Percentiles rank a stretch among this genome's conserved stretches.
Evolutionary conservation across 2,888 invertebrate species (phyloP).

Genomic region (Tetanocera ferruginea): DNA sequence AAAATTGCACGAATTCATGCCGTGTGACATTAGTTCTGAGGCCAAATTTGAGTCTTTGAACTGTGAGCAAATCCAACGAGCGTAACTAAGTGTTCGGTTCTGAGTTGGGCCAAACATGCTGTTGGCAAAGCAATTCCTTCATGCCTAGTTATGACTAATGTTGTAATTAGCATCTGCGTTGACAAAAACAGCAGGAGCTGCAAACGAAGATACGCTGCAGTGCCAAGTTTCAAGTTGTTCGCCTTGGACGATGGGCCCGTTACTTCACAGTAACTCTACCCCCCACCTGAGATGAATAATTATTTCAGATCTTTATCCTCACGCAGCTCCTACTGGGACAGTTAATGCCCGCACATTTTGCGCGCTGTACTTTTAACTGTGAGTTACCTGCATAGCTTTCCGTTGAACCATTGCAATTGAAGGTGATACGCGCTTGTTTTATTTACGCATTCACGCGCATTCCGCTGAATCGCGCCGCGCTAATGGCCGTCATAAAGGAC

Average conservation of each 20-base stretch:
- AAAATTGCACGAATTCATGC: not conserved
- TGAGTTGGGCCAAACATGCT: slow-evolving; percentile 45
- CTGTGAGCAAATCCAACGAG: slow-evolving; percentile 36
- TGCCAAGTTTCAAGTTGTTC: slow-evolving; percentile 11
- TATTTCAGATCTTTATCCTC: slow-evolving; percentile 67
- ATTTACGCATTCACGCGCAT: slow-evolving; percentile 66
- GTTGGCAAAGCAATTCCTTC: slow-evolving; percentile 59
- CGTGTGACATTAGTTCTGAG: not conserved
- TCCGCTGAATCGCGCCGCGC: slow-evolving; percentile 59
- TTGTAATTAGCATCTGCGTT: slow-evolving; percentile 69
- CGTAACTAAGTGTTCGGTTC: slow-evolving; percentile 50
- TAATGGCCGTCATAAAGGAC: slow-evolving; percentile 62
- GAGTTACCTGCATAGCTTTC: slow-evolving; percentile 65
- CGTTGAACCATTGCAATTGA: slow-evolving; percentile 57
- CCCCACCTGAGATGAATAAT: slow-evolving; percentile 69
- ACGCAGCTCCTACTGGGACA: slow-evolving; percentile 65
- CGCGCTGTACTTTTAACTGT: slow-evolving; percentile 43
- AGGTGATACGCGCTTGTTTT: slow-evolving; percentile 49
- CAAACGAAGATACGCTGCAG: slow-evolving; percentile 45
- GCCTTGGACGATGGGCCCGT: slow-evolving; percentile 42
- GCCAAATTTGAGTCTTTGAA: slow-evolving; percentile 18
- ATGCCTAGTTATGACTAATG: slow-evolving; percentile 59
- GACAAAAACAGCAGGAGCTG: slow-evolving; percentile 65
- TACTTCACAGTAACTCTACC: not conserved
- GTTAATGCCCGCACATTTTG: slow-evolving; percentile 64